These are phyloP conservation scores for Helleia helle DNA, from an alignment of 2,888 invertebrate genomes.

Conservation along the genomic window DNA sequence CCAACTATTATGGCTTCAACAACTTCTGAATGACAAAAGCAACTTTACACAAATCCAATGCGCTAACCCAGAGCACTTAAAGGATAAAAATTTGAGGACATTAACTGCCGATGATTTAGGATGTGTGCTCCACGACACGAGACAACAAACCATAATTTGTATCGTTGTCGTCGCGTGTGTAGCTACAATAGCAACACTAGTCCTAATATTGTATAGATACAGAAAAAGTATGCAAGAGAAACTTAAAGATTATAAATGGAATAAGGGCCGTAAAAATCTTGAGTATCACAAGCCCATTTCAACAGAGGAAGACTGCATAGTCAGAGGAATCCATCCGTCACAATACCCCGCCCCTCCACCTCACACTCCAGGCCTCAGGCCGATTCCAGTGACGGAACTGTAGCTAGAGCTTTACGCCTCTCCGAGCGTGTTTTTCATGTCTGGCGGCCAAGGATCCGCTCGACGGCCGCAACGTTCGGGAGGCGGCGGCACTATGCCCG, in stretches of 20 bases:
- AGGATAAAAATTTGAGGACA: slow-evolving; percentile 78
- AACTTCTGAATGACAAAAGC: slow-evolving; percentile 78
- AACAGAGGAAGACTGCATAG: slow-evolving; percentile 86
- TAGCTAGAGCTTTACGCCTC: slow-evolving; percentile 97
- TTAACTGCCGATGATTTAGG: slow-evolving; percentile 85
- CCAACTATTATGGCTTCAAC: slow-evolving; percentile 84
- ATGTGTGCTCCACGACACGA: slow-evolving; percentile 85
- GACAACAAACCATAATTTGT: slow-evolving; percentile 86
- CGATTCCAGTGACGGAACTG: slow-evolving; percentile 93
- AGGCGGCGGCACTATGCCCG: slow-evolving; percentile 77
- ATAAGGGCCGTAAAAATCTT: slow-evolving; percentile 86
- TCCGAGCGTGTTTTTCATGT: slow-evolving; percentile 85
- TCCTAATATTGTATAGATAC: slow-evolving; percentile 84
- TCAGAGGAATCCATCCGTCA: slow-evolving; percentile 76
- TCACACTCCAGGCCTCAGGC: slow-evolving; percentile 69
- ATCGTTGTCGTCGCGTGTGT: slow-evolving; percentile 83
- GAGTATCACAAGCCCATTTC: slow-evolving; percentile 93
- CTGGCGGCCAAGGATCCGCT: slow-evolving; percentile 71
- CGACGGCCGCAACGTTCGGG: slow-evolving; percentile 67
- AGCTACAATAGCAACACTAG: slow-evolving; percentile 80
- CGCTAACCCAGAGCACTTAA: slow-evolving; percentile 80
- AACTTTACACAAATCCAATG: slow-evolving; percentile 83
- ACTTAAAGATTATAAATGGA: slow-evolving; percentile 88
- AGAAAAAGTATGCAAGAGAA: slow-evolving; percentile 86
- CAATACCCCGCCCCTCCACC: slow-evolving; percentile 68